Conservation (phyloP, 1,140 invertebrate genomes). For the Diorhabda elongata region DNA sequence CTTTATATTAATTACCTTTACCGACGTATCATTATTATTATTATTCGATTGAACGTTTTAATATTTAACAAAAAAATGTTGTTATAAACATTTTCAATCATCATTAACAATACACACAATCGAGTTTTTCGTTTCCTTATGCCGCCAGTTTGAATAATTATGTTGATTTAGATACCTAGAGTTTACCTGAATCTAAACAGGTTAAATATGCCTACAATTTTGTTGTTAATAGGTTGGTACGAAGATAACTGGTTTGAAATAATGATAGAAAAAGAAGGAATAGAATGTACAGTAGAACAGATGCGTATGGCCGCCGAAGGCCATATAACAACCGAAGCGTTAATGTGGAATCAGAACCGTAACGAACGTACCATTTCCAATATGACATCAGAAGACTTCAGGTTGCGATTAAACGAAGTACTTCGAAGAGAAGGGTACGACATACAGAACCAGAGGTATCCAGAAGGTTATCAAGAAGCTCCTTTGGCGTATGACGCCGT, state of each 20-base stretch:
- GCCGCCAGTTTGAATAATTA: too few relatives aligned
- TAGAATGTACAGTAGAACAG: constrained; percentile 89
- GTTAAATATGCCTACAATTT: background rate
- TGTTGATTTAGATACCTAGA: too few relatives aligned
- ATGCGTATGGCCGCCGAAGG: constrained; percentile 93
- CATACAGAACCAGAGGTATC: constrained; percentile 76
- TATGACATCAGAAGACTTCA: constrained; percentile 78
- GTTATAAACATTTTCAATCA: too few relatives aligned
- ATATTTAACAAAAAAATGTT: too few relatives aligned
- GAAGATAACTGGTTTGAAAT: constrained; percentile 98
- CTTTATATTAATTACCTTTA: too few relatives aligned
- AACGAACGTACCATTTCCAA: constrained; percentile 88
- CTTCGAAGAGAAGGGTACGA: constrained; percentile 75
- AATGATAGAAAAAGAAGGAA: constrained; percentile 80
- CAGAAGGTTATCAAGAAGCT: constrained; percentile 95
- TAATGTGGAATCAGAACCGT: constrained; percentile 95
- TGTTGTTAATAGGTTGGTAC: constrained; percentile 77
- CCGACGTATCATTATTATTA: too few relatives aligned
- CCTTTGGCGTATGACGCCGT: constrained; percentile 98
- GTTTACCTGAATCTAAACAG: too few relatives aligned
- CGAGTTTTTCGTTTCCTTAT: too few relatives aligned
- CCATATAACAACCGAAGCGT: constrained; percentile 95
- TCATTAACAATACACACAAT: too few relatives aligned
- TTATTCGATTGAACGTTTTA: too few relatives aligned
- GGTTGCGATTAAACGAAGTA: constrained; percentile 71